Evolutionary conservation across 92 coral and sea anemone genomes (phyloP).

Genomic region (Porites lobata): DNA sequence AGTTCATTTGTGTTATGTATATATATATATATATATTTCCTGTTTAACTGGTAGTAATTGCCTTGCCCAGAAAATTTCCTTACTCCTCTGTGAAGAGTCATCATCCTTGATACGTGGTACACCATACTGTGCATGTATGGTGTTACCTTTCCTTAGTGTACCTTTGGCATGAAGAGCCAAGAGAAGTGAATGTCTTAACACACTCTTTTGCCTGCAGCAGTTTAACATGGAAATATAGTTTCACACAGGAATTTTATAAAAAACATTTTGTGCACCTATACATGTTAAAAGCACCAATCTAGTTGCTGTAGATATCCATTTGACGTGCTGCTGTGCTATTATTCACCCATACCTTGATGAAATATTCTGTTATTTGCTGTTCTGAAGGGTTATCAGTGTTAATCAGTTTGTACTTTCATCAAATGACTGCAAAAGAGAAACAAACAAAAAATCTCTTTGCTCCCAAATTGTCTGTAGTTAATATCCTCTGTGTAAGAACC

Average conservation of each 20-base stretch:
- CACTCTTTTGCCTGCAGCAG: background rate
- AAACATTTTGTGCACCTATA: background rate
- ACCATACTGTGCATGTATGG: too few species aligned
- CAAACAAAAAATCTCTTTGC: background rate
- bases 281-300: background rate
- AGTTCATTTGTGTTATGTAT: too few species aligned
- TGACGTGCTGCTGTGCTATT: background rate
- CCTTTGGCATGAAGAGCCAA: constrained; percentile 1
- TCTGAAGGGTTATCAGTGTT: constrained; percentile 49
- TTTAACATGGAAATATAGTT: too few species aligned
- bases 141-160: too few species aligned
- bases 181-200: constrained; percentile 1
- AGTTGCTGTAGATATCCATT: too few species aligned
- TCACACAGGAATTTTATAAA: too few species aligned
- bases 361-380: constrained; percentile 45
- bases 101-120: too few species aligned
- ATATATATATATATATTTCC: too few species aligned
- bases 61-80: too few species aligned
- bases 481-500: too few species aligned
- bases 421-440: constrained; percentile 44
- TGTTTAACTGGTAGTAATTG: too few species aligned
- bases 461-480: background rate
- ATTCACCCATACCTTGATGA: constrained; percentile 37
- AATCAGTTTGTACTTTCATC: constrained; percentile 54
- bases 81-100: too few species aligned